Base-by-base conservation (phyloP, 2,113 vertebrate species). In the Heterochromis multidens region DNA sequence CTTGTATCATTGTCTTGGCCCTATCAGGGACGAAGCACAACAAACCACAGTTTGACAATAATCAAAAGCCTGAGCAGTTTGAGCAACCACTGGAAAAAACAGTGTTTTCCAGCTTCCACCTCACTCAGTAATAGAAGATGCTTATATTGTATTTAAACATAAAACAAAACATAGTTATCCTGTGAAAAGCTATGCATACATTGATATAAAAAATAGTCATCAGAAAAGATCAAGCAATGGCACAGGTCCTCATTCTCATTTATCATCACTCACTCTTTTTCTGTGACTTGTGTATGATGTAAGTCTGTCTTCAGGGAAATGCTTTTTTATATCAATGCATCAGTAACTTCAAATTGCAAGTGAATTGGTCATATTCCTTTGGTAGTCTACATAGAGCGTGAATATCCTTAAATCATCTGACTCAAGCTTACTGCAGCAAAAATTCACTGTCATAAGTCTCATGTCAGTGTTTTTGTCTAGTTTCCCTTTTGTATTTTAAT, bases 261-360 rank as follows among this genome's bases (percentile, higher is more conserved):
- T 49, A 82, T 80, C 83, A 85, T 92, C 87, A 89, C 87, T 94
- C 91, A 89, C 65, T 79, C 72, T 88, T 88, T 90, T 14, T 88
- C 82, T 11, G 37, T 61, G 87, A 88, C 79, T 9, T 82, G 84
- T 72, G 85, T 89, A 87, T 82, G 87, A 92, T 87, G 92, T 91
- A 91, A 91, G 81, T 86, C 79, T 81, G 63, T 91, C 88, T 90
- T 84, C 59, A 23, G 90, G 93, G 89, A 86, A 91, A 92, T 88
- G 91, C 80, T 79, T 86, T 90, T 94, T 95, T 92, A 93, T 89
- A 92, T 94, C 90, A 92, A 91, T 91, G 94, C 94, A 93, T 94
- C 94, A 93, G 80, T 91, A 86, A 87, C 88, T 94, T 77, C 82
- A 94, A 95, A 96, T 94, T 95, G 93, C 89, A 88, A 91, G 90